These are phyloP conservation scores for Physella acuta DNA, from an alignment of 1,140 invertebrate species.

Conservation along the genomic window DNA sequence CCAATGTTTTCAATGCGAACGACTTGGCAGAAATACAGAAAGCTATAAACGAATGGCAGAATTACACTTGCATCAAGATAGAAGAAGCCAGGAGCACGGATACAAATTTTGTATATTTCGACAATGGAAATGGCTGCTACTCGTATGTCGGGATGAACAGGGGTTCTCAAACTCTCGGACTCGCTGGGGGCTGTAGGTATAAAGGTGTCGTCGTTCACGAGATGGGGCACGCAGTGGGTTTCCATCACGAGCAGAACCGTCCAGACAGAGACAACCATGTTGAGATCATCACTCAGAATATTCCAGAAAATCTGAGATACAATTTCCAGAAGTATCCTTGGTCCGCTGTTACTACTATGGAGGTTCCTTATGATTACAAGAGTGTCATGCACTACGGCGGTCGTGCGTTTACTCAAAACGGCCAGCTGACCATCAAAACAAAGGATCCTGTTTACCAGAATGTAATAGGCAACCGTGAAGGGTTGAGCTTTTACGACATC, in stretches of 20 bases:
- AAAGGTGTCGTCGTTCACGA: constrained; percentile 48
- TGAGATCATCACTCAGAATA: constrained; percentile 48
- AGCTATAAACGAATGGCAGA: constrained; percentile 20
- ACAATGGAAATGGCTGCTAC: constrained; percentile 15
- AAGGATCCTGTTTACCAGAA: constrained; percentile 32
- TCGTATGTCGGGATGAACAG: constrained; percentile 24
- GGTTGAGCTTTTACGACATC: constrained; percentile 44
- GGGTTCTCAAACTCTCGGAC: constrained; percentile 15
- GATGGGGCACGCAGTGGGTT: constrained; percentile 64
- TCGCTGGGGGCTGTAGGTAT: constrained; percentile 28
- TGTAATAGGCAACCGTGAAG: constrained; percentile 36
- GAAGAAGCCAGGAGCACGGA: neutral
- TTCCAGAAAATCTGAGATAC: constrained; percentile 67
- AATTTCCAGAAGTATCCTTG: constrained; percentile 94
- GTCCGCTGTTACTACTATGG: constrained; percentile 90
- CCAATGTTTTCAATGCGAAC: neutral
- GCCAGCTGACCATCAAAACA: constrained; percentile 35
- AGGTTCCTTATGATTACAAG: constrained; percentile 85
- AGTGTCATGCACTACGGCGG: constrained; percentile 90
- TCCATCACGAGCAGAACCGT: constrained; percentile 62
- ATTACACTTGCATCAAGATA: constrained; percentile 21
- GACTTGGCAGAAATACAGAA: neutral
- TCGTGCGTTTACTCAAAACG: constrained; percentile 33
- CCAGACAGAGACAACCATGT: constrained; percentile 58
- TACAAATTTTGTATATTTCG: constrained; percentile 3